phyloP scores from a whole-genome alignment of 1,140 invertebrate genomes.

The Aleiodes sp. region DNA sequence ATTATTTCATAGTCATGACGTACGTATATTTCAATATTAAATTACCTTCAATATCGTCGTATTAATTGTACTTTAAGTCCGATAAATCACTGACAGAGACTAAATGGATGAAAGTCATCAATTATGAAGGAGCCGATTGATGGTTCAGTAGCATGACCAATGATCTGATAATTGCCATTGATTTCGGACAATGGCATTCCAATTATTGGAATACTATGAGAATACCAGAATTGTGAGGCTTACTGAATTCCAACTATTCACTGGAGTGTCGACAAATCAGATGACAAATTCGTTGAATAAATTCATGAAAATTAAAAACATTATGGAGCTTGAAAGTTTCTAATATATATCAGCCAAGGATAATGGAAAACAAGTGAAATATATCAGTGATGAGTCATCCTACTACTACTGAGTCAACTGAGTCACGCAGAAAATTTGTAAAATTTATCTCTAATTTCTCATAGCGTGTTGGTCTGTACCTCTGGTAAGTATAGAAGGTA shows the following conservation, averaged over 20 bases:
- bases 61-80: not conserved
- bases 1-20: no score
- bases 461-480: not conserved
- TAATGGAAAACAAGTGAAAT: not conserved
- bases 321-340: no score
- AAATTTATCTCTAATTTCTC: not conserved
- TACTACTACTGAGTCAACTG: conserved; percentile 7
- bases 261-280: not conserved
- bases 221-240: not conserved
- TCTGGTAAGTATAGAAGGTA: not conserved
- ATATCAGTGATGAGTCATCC: not conserved
- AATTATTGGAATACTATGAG: no score
- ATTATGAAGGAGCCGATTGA: not conserved
- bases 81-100: not conserved
- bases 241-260: not conserved
- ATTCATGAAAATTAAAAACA: not conserved
- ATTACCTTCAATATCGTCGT: no score
- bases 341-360: not conserved
- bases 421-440: not conserved
- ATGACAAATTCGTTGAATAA: not conserved
- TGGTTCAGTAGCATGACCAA: not conserved
- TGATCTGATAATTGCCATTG: conserved; percentile 1
- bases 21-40: no score
- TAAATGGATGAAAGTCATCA: not conserved
- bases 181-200: not conserved